Evolutionary conservation across 2,888 invertebrate species (phyloP).

Genomic region (Nasonovia ribisnigri): DNA sequence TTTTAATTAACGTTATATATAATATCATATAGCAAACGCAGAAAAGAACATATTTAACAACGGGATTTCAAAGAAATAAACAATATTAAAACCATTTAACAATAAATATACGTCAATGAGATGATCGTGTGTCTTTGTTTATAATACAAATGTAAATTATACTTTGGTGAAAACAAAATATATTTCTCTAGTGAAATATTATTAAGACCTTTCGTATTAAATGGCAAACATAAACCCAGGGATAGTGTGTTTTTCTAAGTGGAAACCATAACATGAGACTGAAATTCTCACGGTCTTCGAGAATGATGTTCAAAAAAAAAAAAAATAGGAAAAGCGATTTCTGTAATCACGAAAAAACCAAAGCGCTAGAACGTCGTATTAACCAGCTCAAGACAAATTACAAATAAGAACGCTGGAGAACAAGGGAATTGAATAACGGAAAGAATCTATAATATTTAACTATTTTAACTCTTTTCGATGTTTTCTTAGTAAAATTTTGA

Average conservation of each 20-base stretch:
- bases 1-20: neutral
- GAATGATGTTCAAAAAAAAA: neutral
- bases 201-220: slow-evolving; percentile 6
- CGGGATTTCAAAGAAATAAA: neutral
- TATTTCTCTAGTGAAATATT: neutral
- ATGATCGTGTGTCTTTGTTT: neutral
- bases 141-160: neutral
- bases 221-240: slow-evolving; percentile 13
- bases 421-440: neutral
- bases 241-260: slow-evolving; percentile 8
- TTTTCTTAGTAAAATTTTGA: neutral
- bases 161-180: neutral
- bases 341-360: neutral
- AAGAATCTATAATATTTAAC: neutral
- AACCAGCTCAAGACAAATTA: neutral
- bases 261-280: neutral
- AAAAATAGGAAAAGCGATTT: neutral
- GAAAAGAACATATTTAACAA: neutral
- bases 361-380: neutral
- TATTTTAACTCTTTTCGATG: too few species aligned
- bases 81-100: neutral
- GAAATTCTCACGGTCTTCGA: neutral
- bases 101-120: neutral
- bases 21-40: neutral
- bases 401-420: neutral